Base-by-base conservation (phyloP, 2,888 invertebrate species). In the Marronus borbonicus region DNA sequence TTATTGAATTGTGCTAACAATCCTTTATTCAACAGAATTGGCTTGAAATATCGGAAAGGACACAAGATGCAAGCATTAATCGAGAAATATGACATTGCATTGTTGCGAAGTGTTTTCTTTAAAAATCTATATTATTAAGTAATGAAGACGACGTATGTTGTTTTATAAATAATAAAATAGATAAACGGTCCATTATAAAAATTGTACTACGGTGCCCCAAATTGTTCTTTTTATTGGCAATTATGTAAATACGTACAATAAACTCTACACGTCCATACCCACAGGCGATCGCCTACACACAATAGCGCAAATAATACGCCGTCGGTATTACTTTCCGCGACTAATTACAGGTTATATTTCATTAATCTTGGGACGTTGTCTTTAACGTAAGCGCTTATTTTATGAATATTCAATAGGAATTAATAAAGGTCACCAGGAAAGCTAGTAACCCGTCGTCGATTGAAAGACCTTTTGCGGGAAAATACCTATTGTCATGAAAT, bases 291-390 rank as follows among this genome's bases (percentile, higher is more conserved):
- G n/a, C 68, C 68, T 17, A 65, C 68, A 39, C 50, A 50, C 24
- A 14, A 28, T 7, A n/a, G 14, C 4, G 28, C 24, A 68, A 68
- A 65, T 65, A 50, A 31, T 28, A 68, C 28, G 10, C 10, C 2
- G 20, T 10, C 14, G 68, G 50, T 50, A 68, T 68, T 68, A 68
- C 50, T 68, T 68, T 68, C 68, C 49, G 49, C 28, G 14, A 49
- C 44, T 68, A 68, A 68, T 68, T 68, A 50, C 68, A 50, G 68
- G 68, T 68, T 68, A 68, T 24, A 68, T 68, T 68, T 50, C 68
- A 68, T 68, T 68, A 68, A 68, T 68, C 24, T 68, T 24, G 50
- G 68, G 20, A 68, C 68, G 49, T 28, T 68, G 68, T 55, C 20
- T 8, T 17, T 55, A 39, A 44, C 65, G 39, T 39, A 44, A 39